Evolutionary conservation across 2,888 invertebrate species (phyloP).

Genomic region (Cephus sareptanus): DNA sequence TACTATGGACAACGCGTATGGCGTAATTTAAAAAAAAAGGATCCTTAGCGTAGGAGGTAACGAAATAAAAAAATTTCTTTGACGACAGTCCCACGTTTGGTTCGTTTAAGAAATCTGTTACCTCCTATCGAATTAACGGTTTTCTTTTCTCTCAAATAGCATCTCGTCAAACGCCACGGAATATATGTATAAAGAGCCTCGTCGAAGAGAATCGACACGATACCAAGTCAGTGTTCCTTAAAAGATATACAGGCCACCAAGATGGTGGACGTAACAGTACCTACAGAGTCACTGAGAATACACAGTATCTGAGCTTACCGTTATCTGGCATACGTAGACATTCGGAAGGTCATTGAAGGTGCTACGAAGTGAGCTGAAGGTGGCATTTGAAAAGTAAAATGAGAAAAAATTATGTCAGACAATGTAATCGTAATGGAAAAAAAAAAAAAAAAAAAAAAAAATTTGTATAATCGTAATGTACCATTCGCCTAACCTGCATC

Average conservation of each 20-base stretch:
- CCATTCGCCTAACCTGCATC: not conserved
- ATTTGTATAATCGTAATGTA: not conserved
- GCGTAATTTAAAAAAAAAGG: not conserved
- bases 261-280: slow-evolving; percentile 50
- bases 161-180: not conserved
- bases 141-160: not conserved
- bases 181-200: not conserved
- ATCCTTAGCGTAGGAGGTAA: not conserved
- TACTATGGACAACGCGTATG: not conserved
- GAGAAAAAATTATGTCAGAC: not conserved
- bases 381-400: not conserved
- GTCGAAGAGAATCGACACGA: not conserved
- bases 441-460: not conserved
- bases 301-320: slow-evolving; percentile 10
- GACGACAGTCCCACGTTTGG: not conserved
- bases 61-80: not conserved
- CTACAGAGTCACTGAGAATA: slow-evolving; percentile 43
- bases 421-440: not conserved
- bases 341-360: not conserved
- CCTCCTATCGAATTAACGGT: not conserved
- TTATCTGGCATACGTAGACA: not conserved
- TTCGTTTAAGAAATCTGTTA: not conserved
- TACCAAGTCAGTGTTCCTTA: not conserved
- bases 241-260: not conserved
- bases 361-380: not conserved